Conservation (phyloP, 2,113 vertebrate species). For the Hemichromis elongatus region DNA sequence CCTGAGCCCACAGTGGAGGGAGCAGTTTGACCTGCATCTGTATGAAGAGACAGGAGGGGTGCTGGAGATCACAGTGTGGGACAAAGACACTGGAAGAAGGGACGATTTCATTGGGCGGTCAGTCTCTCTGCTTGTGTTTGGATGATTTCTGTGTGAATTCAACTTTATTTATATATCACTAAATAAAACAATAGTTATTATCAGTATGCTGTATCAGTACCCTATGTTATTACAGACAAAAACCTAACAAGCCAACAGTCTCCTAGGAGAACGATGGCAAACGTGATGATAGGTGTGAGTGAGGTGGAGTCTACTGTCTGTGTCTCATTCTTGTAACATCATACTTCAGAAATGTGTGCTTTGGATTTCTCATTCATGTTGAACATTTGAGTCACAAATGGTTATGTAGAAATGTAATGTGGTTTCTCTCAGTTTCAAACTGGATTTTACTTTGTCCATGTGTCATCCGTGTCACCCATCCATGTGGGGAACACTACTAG, state of each 20-base stretch:
- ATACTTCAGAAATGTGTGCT: not conserved
- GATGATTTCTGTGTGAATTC: not conserved
- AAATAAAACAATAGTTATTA: not conserved
- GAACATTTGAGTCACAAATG: not conserved
- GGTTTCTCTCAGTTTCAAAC: not conserved
- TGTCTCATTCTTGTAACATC: not conserved
- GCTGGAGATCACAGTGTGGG: slow-evolving; percentile 92
- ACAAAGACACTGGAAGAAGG: slow-evolving; percentile 85
- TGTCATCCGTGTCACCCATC: too few relatives aligned
- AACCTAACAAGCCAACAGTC: not conserved
- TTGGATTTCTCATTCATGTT: not conserved
- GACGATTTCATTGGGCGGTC: slow-evolving; percentile 97
- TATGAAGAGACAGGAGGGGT: slow-evolving; percentile 85
- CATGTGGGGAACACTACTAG: not conserved
- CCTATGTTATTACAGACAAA: not conserved
- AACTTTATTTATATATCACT: not conserved
- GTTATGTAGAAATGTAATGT: not conserved
- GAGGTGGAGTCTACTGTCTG: not conserved
- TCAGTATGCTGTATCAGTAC: not conserved
- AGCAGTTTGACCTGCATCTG: slow-evolving; percentile 93
- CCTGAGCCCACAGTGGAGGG: slow-evolving; percentile 92
- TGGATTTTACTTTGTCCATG: not conserved
- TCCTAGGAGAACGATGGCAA: not conserved
- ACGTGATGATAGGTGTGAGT: not conserved
- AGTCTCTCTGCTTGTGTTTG: slow-evolving; percentile 14